Evolutionary conservation across 2,113 vertebrate genomes (phyloP).

Genomic region (Cyphotilapia sp.): DNA sequence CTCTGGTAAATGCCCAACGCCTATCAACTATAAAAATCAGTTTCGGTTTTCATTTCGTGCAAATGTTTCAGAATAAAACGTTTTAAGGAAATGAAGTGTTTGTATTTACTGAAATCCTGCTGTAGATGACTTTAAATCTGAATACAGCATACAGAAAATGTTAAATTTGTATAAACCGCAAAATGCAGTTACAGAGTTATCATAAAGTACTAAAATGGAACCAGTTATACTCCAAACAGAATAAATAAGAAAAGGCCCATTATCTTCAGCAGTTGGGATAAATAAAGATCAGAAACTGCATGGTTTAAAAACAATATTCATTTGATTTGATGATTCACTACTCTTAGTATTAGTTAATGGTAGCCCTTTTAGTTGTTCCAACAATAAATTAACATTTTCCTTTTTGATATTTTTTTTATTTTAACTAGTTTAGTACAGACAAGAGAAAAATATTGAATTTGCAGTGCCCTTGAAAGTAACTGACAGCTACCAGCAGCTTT

Average conservation of each 20-base stretch:
- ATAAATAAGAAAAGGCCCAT: background rate
- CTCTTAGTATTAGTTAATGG: background rate
- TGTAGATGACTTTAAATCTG: background rate
- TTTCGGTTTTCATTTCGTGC: accelerated
- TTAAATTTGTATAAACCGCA: background rate
- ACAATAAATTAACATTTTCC: background rate
- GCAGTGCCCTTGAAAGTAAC: background rate
- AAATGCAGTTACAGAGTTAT: background rate
- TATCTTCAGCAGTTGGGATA: background rate
- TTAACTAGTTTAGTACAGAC: background rate
- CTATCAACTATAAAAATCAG: background rate
- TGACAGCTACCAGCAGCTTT: background rate
- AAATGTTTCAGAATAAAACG: accelerated
- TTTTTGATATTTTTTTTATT: background rate
- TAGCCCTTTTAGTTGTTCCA: background rate
- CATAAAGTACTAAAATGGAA: background rate
- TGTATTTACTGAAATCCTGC: background rate
- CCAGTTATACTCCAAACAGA: background rate
- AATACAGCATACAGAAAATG: accelerated
- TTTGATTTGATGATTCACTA: background rate
- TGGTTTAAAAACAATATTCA: background rate
- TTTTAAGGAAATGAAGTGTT: background rate
- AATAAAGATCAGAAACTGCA: background rate
- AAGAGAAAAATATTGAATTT: background rate
- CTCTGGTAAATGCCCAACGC: background rate